Evolutionary conservation across 2,797 vertebrate species (phyloP).

Genomic region (Acomys russatus): DNA sequence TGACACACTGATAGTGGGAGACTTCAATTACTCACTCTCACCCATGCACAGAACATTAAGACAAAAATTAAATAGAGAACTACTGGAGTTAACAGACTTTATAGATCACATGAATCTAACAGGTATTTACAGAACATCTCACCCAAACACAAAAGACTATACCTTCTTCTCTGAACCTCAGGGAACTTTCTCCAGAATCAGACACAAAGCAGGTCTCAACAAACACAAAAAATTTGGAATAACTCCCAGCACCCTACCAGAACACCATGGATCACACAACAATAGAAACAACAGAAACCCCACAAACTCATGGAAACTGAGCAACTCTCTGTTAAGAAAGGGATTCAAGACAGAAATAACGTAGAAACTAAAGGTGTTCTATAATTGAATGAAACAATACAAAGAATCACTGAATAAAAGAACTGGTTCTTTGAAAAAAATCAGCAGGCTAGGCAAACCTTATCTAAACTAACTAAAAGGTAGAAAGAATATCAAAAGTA

Average conservation of each 20-base stretch:
- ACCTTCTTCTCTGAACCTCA: no score
- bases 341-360: background rate
- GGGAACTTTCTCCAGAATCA: no score
- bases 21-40: no score
- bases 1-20: no score
- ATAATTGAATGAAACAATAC: background rate
- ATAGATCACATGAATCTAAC: no score
- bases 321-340: background rate
- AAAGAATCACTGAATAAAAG: background rate
- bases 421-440: background rate
- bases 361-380: background rate
- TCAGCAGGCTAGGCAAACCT: background rate
- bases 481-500: background rate
- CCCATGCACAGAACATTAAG: no score
- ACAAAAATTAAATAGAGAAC: no score
- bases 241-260: background rate
- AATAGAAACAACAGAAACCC: background rate
- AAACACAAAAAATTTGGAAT: no score
- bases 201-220: no score
- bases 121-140: no score
- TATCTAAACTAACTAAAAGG: background rate
- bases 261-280: background rate
- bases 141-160: no score
- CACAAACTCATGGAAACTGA: background rate
- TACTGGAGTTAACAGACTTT: no score